phyloP scores from a whole-genome alignment of 2,888 invertebrate species.

The Clivina fossor region DNA sequence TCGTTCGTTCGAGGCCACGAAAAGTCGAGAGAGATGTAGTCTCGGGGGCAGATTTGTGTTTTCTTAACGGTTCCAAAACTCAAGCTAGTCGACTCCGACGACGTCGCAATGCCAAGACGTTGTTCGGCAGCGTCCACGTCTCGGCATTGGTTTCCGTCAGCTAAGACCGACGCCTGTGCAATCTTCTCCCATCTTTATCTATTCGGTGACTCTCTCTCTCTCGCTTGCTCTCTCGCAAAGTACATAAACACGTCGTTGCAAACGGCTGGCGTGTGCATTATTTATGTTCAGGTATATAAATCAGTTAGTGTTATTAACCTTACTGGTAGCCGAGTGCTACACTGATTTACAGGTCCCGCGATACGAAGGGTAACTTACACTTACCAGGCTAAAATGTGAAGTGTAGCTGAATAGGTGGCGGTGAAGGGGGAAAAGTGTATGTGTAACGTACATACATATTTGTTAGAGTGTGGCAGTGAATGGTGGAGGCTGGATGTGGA shows the following conservation, averaged over 20 bases:
- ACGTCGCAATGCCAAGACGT: not conserved
- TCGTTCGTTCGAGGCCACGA: constrained; percentile 11
- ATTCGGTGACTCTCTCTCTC: too few relatives aligned
- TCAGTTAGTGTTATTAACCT: constrained; percentile 53
- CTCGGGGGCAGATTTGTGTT: constrained; percentile 28
- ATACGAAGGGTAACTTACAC: too few relatives aligned
- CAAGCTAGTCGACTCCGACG: not conserved
- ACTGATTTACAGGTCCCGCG: constrained; percentile 51
- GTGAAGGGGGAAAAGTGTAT: too few relatives aligned
- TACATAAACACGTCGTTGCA: constrained; percentile 9
- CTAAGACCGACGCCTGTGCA: too few relatives aligned
- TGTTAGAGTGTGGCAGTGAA: too few relatives aligned
- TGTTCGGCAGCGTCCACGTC: not conserved
- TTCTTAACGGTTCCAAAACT: constrained; percentile 32
- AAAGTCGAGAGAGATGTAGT: constrained; percentile 17
- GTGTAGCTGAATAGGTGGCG: too few relatives aligned
- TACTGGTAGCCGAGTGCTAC: constrained; percentile 42
- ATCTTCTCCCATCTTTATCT: too few relatives aligned
- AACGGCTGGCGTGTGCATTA: constrained; percentile 38
- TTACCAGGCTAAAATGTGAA: too few relatives aligned
- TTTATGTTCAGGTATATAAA: constrained; percentile 46
- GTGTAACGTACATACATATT: too few relatives aligned
- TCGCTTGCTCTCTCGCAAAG: constrained; percentile 11
- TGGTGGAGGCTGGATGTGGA: too few relatives aligned
- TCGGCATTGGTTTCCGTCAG: too few relatives aligned